Evolutionary conservation across 2,888 invertebrate species (phyloP), one percentile per base, ranked within the genome.

Genomic region (Isoperla grammatica): DNA sequence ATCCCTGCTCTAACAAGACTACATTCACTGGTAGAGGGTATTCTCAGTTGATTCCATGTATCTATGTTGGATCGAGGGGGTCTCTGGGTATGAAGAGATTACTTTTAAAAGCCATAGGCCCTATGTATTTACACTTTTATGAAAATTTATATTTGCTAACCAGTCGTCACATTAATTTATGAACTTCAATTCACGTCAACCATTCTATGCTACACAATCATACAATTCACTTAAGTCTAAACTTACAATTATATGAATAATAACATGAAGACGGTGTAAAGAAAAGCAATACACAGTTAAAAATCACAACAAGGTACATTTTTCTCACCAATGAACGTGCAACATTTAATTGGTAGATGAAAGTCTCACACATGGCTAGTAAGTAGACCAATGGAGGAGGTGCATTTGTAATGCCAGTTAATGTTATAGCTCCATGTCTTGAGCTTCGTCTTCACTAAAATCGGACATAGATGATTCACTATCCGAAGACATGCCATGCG

Each of bases 401-500:
- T 29, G 29, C 29, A 29, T 29, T 29, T 29, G 29, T 29, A 29
- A 29, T 29, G 29, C 29, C 29, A 4, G 29, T 8, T 6, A 29
- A 29, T 46, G 53, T 53, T 53, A 53, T 53, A 53, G 39, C 53
- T 53, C 53, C 53, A 53, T 53, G 20, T 53, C 53, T 39, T 53
- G 53, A 37, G 53, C 53, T 53, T 53, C 53, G 17, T 53, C 53
- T 39, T 53, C 53, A 22, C 53, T 53, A 37, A 53, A 53, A 37
- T 96, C 96, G 74, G 95, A 95, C 95, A 97, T 95, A 68, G 95
- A 95, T 71, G 92, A 93, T 78, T 97, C 96, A 64, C 92, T 92
- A 73, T 95, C 95, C 69, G 90, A 90, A 70, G 85, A 83, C 70
- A 86, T 84, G 55, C 81, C 82, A 71, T 82, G 79, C 74, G 93